Conservation (phyloP, 1,140 invertebrate genomes). For the Drosophila oshimai region DNA sequence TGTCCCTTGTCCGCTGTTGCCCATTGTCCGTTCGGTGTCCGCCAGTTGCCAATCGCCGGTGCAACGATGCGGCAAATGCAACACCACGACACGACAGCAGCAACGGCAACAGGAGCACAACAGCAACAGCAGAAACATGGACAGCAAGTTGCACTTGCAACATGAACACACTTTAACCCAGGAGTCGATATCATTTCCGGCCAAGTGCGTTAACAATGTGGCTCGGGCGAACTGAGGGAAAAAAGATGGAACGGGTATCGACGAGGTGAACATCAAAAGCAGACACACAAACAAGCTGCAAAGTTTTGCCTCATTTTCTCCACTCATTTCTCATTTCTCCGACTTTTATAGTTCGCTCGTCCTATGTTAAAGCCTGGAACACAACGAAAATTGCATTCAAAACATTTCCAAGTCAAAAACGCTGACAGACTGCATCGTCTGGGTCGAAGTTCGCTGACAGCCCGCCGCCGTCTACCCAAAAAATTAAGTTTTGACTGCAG, state of each 20-base stretch:
- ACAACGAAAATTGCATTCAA: conserved; percentile 55
- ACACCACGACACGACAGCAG: conserved; percentile 71
- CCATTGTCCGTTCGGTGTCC: conserved; percentile 30
- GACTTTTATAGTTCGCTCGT: conserved; percentile 8
- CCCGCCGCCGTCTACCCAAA: conserved; percentile 44
- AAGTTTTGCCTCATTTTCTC: conserved; percentile 38
- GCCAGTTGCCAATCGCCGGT: conserved; percentile 65
- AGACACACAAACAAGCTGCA: conserved; percentile 26
- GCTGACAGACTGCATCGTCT: conserved; percentile 64
- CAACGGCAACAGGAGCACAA: conserved; percentile 5
- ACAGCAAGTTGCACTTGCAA: conserved; percentile 39
- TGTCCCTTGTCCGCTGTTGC: conserved; percentile 13
- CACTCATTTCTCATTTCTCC: neutral
- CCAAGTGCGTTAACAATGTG: conserved; percentile 68
- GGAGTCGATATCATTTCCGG: conserved; percentile 72
- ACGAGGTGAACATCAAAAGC: conserved; percentile 15
- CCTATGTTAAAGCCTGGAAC: conserved; percentile 21
- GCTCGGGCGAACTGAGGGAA: conserved; percentile 9
- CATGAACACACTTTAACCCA: conserved; percentile 59
- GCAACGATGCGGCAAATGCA: conserved; percentile 74
- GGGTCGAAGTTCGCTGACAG: conserved; percentile 48
- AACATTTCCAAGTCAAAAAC: conserved; percentile 63
- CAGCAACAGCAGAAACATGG: conserved; percentile 2
- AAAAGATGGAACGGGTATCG: conserved; percentile 14
- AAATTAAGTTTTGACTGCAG: conserved; percentile 19